These are phyloP conservation scores for Lycia hirtaria DNA, from an alignment of 2,888 invertebrate species.

Conservation along the genomic window DNA sequence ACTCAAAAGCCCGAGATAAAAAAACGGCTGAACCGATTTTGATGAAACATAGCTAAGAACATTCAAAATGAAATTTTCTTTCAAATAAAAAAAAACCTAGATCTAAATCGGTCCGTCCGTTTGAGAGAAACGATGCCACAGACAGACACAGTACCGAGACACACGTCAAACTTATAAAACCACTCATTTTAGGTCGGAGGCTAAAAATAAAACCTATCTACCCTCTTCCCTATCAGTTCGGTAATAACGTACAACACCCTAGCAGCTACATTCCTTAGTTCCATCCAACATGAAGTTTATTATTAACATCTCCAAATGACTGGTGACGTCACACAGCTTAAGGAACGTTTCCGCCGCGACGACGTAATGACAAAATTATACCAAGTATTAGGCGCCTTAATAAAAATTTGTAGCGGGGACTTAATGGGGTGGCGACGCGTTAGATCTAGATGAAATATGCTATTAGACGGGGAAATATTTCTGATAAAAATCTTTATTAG, in stretches of 20 bases:
- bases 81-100: no score
- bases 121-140: no score
- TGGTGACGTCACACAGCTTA: conserved; percentile 63
- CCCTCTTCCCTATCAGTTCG: no score
- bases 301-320: conserved; percentile 50
- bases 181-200: no score
- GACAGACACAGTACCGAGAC: no score
- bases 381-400: conserved; percentile 77
- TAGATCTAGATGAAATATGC: conserved; percentile 10
- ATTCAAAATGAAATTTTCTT: no score
- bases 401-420: conserved; percentile 80
- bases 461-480: not conserved
- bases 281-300: conserved; percentile 45
- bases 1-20: no score
- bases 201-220: no score
- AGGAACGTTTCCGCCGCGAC: conserved; percentile 49
- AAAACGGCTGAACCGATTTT: no score
- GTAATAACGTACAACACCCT: not conserved
- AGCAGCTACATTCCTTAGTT: not conserved
- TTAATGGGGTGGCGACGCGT: conserved; percentile 46
- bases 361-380: conserved; percentile 81
- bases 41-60: no score
- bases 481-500: not conserved
- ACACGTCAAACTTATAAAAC: no score
- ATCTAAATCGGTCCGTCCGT: no score